Evolutionary conservation across 2,888 invertebrate species (phyloP), one percentile per base, ranked within the genome.

Genomic region (Macrosiphum euphorbiae): DNA sequence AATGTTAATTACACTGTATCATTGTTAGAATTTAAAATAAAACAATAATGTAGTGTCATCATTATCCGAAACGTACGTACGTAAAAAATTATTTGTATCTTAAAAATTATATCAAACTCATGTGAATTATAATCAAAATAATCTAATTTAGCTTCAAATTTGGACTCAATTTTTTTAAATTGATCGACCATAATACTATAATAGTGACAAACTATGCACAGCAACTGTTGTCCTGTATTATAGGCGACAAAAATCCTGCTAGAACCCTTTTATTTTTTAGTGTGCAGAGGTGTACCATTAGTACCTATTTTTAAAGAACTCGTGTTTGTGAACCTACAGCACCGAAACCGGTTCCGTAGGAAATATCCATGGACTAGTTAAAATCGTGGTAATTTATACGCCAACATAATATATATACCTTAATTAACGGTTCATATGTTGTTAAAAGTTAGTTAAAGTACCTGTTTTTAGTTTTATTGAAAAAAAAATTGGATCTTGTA

Each of bases 351-450:
- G 93, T 94, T 90, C 28, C 11, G 10, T 61, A 90, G 90, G 28
- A 94, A 94, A 94, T 86, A 41, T 41, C 85, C 86, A 86, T 86
- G 85, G 85, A 94, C 93, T 41, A 90, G 85, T 94, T 90, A 85
- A 86, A 90, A 86, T 90, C 55, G 44, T 90, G 50, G 90, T 94
- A 94, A 94, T 94, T 94, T 90, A 90, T 90, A 90, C 61, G 2
- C 90, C 41, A 41, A 41, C 28, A 90, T 93, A 55, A 93, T 89
- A 90, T 90, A 85, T 67, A 58, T 20, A 58, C 58, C 85, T 90
- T 93, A 89, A 93, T 93, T 78, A 93, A 85, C 85, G 35, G 58
- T 90, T 61, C 35, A 61, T 26, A n/a, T 86, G 41, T 61, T 41
- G 85, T 90, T 93, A 84, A 88, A 92, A 92, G 67, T 67, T 52